These are phyloP conservation scores for Pituophis catenifer DNA, from an alignment of 2,113 vertebrate genomes.

Conservation along the genomic window DNA sequence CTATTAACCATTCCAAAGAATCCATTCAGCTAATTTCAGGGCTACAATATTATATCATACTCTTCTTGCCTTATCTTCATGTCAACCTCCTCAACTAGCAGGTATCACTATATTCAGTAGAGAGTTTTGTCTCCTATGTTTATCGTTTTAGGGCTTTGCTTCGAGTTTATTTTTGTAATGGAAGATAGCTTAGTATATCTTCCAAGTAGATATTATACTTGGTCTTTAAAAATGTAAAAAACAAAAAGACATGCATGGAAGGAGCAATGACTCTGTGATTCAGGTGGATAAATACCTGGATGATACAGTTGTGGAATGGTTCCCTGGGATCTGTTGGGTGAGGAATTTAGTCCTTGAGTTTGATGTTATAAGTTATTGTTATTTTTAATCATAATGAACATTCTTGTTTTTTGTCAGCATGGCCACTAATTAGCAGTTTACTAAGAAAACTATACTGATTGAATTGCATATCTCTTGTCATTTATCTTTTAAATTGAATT, in stretches of 20 bases:
- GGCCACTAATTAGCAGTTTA: slow-evolving; percentile 1
- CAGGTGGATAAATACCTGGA: neutral
- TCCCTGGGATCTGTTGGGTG: neutral
- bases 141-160: neutral
- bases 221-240: neutral
- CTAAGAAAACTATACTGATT: neutral
- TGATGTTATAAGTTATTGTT: neutral
- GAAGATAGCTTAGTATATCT: too few species aligned
- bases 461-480: neutral
- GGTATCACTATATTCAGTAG: neutral
- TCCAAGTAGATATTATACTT: neutral
- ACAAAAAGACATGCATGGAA: too few species aligned
- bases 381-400: neutral
- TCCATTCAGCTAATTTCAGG: neutral
- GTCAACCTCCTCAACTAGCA: neutral
- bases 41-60: neutral
- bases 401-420: neutral
- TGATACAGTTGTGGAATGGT: neutral
- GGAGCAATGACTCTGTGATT: neutral
- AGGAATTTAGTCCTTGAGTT: neutral
- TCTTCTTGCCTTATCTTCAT: neutral
- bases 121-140: neutral
- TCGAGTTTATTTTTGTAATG: neutral
- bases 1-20: neutral
- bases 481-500: slow-evolving; percentile 43